These are phyloP conservation scores for Neodiprion lecontei DNA, from an alignment of 1,140 invertebrate species.

Conservation along the genomic window DNA sequence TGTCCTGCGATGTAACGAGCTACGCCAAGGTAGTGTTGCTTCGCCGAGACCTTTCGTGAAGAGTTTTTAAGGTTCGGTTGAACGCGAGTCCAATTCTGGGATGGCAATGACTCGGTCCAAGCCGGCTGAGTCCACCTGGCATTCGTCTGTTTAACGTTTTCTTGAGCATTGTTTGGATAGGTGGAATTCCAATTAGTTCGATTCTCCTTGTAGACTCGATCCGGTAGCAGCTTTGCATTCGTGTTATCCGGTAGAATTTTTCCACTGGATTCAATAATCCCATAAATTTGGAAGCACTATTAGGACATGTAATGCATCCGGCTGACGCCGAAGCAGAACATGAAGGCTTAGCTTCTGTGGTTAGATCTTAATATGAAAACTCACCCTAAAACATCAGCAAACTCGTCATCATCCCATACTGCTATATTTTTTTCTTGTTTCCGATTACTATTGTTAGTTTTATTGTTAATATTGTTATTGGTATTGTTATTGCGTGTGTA, in stretches of 20 bases:
- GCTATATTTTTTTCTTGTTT: slow-evolving; percentile 43
- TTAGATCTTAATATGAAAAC: slow-evolving; percentile 24
- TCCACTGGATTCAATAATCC: slow-evolving; percentile 42
- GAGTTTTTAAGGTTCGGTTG: slow-evolving; percentile 42
- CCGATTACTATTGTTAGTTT: slow-evolving; percentile 36
- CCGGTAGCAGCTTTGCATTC: slow-evolving; percentile 43
- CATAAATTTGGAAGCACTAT: slow-evolving; percentile 28
- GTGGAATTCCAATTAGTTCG: slow-evolving; percentile 61
- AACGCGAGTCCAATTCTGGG: slow-evolving; percentile 42
- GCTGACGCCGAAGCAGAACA: not conserved
- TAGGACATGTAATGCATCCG: slow-evolving; percentile 13
- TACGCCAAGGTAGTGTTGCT: slow-evolving; percentile 76
- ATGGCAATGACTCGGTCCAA: slow-evolving; percentile 53
- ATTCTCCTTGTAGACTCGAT: slow-evolving; percentile 60
- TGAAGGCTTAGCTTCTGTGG: no score
- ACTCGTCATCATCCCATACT: slow-evolving; percentile 64
- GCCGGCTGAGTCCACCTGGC: slow-evolving; percentile 47
- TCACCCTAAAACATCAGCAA: slow-evolving; percentile 68
- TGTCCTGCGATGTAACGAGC: slow-evolving; percentile 75
- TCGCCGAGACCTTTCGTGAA: slow-evolving; percentile 66
- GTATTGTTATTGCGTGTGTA: slow-evolving; percentile 45
- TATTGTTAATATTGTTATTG: slow-evolving; percentile 32
- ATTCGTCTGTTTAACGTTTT: slow-evolving; percentile 44
- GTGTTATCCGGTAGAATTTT: slow-evolving; percentile 49
- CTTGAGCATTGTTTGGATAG: slow-evolving; percentile 51